Evolutionary conservation across 2,113 vertebrate genomes (phyloP), one percentile per base, ranked within the genome.

Genomic region (Elephas maximus): DNA sequence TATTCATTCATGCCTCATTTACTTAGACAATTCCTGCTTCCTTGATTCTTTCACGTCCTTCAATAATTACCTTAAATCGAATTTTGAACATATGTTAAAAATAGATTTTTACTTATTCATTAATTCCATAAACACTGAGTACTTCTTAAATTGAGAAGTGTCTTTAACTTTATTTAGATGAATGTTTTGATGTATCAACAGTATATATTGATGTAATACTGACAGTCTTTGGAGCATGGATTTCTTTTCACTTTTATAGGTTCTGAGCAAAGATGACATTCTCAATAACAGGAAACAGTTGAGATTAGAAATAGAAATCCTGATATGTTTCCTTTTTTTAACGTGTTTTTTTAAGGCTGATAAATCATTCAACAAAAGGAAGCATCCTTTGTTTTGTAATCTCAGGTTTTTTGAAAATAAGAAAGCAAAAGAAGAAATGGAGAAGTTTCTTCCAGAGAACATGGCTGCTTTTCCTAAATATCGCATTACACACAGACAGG

Each of bases 401-500:
- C 63, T 63, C 67, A 73, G 74, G 45, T 67, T 79, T 80, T 93
- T 90, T 93, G 7, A 15, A 74, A 91, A 73, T n/a, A 74, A n/a
- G 69, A 88, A 93, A 93, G 33, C 24, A 78, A 69, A 82, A 18
- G 20, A 85, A 81, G 95, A 86, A 87, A 74, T 71, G 48, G 44
- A 90, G 24, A 88, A 2, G 8, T 51, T 60, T 91, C 21, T 93
- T 88, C 8, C 15, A 83, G 65, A 65, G 78, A 57, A 69, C 12
- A 44, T 78, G 67, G 7, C 6, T 93, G n/a, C 79, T 91, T 85
- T 76, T 9, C 33, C 41, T 94, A 62, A 57, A 51, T 96, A 95
- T 94, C 92, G 21, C 71, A 23, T 96, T 95, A 92, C 96, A 89
- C 3, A n/a, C 2, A 37, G 87, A 90, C 93, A 93, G 94, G 90